Evolutionary conservation across 2,797 vertebrate species (phyloP).

Genomic region (Chromobotia macracanthus): DNA sequence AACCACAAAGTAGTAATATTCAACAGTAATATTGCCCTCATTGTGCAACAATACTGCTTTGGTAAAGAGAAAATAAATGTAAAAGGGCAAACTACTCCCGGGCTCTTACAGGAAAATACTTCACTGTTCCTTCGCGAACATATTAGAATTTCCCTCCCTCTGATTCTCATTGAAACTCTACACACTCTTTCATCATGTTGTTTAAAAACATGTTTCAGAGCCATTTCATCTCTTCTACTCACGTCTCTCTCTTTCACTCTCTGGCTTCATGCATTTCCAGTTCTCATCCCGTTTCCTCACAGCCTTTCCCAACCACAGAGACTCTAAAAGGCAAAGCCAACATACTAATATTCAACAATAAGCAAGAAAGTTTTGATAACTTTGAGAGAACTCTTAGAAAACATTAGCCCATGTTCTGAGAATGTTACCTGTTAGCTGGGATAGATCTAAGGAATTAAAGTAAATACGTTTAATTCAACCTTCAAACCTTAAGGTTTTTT

Average conservation of each 20-base stretch:
- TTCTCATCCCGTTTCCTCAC: conserved; percentile 26
- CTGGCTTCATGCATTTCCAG: conserved; percentile 41
- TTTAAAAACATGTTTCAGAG: conserved; percentile 56
- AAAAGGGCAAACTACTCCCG: conserved; percentile 37
- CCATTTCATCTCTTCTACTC: conserved; percentile 54
- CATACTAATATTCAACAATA: too few species aligned
- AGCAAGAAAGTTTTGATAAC: too few species aligned
- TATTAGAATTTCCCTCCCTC: neutral
- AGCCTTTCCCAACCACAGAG: conserved; percentile 24
- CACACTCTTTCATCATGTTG: conserved; percentile 46
- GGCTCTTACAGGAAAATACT: conserved; percentile 28
- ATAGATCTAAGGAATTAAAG: neutral
- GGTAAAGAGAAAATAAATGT: conserved; percentile 40
- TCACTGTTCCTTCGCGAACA: neutral
- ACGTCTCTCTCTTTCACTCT: conserved; percentile 45
- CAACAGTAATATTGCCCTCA: conserved; percentile 29
- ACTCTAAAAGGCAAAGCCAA: too few species aligned
- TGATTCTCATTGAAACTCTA: conserved; percentile 56
- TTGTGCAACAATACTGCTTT: conserved; percentile 33
- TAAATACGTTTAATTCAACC: too few species aligned
- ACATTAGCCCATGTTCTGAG: too few species aligned
- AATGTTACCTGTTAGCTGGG: too few species aligned
- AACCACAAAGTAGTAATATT: neutral
- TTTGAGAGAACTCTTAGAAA: too few species aligned
- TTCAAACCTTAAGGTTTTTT: too few species aligned